Conservation (phyloP, 2,888 invertebrate genomes). For the Plagiodera versicolora region DNA sequence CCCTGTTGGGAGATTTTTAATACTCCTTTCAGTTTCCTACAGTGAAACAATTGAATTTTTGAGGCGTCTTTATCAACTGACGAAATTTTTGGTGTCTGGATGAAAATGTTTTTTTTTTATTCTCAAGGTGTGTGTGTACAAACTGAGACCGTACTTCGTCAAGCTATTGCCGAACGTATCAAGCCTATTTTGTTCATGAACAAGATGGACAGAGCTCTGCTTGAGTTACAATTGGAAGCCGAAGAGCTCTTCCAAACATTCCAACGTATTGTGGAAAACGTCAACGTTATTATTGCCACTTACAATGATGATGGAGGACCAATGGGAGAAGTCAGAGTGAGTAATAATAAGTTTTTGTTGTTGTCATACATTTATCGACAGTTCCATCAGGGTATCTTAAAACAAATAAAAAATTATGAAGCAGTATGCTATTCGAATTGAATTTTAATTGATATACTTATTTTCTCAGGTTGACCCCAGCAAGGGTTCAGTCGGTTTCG, state of each 20-base stretch:
- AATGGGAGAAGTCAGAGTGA: slow-evolving; percentile 97
- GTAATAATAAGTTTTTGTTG: slow-evolving; percentile 41
- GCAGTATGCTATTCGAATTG: neutral
- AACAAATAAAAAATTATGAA: neutral
- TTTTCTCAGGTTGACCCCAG: slow-evolving; percentile 80
- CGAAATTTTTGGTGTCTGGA: too few relatives aligned
- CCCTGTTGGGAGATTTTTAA: slow-evolving; percentile 41
- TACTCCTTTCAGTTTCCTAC: slow-evolving; percentile 47
- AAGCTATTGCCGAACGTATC: slow-evolving; percentile 99
- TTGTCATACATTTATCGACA: too few relatives aligned
- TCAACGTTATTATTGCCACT: slow-evolving; percentile 99
- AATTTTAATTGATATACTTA: slow-evolving; percentile 6
- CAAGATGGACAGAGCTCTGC: slow-evolving; percentile 99
- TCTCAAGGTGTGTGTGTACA: slow-evolving; percentile 96
- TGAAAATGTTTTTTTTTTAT: slow-evolving; percentile 3
- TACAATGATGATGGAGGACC: slow-evolving; percentile 97
- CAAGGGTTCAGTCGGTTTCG: slow-evolving; percentile 99
- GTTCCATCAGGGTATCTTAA: too few relatives aligned
- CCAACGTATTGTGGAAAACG: slow-evolving; percentile 99
- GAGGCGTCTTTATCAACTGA: too few relatives aligned
- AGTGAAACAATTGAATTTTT: slow-evolving; percentile 39
- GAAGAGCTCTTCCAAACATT: slow-evolving; percentile 99
- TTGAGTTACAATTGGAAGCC: slow-evolving; percentile 94
- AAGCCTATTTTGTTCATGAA: slow-evolving; percentile 99
- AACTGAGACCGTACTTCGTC: slow-evolving; percentile 99